phyloP scores from a whole-genome alignment of 2,888 invertebrate genomes.

The Psylliodes chrysocephalus region DNA sequence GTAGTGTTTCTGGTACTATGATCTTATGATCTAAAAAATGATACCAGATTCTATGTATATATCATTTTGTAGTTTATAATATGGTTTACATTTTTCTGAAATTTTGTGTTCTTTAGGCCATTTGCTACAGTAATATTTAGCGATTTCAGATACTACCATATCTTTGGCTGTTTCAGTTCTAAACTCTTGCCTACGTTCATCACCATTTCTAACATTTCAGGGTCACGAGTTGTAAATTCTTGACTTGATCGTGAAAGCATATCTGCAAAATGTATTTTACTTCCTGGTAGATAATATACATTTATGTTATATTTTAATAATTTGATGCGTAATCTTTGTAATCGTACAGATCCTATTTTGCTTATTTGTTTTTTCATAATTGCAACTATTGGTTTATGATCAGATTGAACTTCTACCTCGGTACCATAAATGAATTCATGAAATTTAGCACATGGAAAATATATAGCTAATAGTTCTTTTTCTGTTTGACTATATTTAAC shows the following conservation, averaged over 20 bases:
- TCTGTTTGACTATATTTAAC: neutral
- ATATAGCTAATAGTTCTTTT: conserved; percentile 33
- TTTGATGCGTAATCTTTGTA: conserved; percentile 37
- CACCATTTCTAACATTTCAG: conserved; percentile 39
- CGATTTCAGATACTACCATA: conserved; percentile 26
- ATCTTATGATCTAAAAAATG: no score
- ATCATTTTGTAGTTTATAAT: no score
- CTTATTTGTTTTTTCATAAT: conserved; percentile 41
- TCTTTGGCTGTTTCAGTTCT: conserved; percentile 38
- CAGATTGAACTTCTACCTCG: conserved; percentile 38
- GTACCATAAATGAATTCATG: conserved; percentile 41
- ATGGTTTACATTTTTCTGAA: no score
- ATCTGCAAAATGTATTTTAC: no score
- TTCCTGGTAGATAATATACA: no score
- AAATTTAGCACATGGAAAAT: conserved; percentile 40
- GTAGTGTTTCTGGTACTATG: no score
- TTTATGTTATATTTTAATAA: conserved; percentile 41
- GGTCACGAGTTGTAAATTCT: conserved; percentile 20
- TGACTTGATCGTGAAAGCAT: no score
- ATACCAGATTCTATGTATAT: no score
- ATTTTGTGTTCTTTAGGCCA: no score
- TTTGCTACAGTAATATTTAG: conserved; percentile 41
- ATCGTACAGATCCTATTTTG: conserved; percentile 39
- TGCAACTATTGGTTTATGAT: no score
- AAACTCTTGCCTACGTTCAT: conserved; percentile 31